Evolutionary conservation across 1,140 invertebrate species (phyloP), one percentile per base, ranked within the genome.

Genomic region (Teleogryllus occipitalis): DNA sequence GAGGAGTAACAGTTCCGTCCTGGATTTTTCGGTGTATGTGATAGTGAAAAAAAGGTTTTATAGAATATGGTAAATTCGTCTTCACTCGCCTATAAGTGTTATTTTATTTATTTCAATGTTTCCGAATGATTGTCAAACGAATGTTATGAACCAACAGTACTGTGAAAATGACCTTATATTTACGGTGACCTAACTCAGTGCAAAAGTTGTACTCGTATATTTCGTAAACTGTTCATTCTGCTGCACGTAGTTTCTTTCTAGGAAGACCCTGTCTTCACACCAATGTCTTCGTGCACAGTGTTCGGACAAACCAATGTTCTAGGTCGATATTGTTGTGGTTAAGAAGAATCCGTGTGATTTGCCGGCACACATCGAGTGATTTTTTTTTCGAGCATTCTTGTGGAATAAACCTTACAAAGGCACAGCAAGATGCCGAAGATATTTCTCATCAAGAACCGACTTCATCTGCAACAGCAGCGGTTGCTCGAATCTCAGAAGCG

Each of bases 391-490:
- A 39, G 27, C 27, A 39, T 39, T 65, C 18, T 65, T 65, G 54
- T 65, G 54, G 54, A 65, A 65, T 65, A 65, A 18, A 10, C 10
- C 54, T 65, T 65, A 65, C 18, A 14, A 10, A 65, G 54, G 54
- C 54, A 65, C 10, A 48, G 39, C 80, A 90, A 88, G 83, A 96
- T 96, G 95, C 94, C 94, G 87, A 96, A 96, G 89, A 95, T 96
- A 85, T 96, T 95, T 86, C 86, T 95, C 81, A 94, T 96, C 83
- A 96, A 95, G 86, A 94, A 95, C 85, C 90, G 94, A 83, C 88
- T 96, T 88, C 93, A 94, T 82, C 93, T 95, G 90, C 94, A 96
- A 90, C 95, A 96, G 87, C 88, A 93, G 83, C 90, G 92, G 79
- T 86, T 95, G 83, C 87, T 93, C 83, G 94, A 95, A 84, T 90